Percentiles rank a stretch among this genome's conserved stretches.
Conservation (phyloP, 2,797 vertebrate species). For the Notamacropus eugenii region DNA sequence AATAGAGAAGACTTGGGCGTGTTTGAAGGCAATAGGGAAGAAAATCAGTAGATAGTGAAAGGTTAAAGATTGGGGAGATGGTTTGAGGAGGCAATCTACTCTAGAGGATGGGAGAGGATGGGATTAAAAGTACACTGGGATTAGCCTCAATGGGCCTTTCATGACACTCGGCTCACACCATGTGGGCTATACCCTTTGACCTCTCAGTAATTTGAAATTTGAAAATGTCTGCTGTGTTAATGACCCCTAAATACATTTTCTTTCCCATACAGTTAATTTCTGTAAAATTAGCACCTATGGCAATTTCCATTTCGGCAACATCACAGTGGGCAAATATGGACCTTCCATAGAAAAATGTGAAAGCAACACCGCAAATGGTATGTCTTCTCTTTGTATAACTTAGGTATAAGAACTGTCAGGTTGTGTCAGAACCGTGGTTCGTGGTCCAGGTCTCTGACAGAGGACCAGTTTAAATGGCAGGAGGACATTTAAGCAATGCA, state of each 20-base stretch:
- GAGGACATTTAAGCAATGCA: background rate
- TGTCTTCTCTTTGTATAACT: constrained; percentile 40
- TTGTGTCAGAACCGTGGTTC: background rate
- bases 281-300: constrained; percentile 63
- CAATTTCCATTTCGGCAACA: constrained; percentile 68
- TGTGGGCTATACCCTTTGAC: constrained; percentile 21
- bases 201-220: constrained; percentile 56
- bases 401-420: background rate
- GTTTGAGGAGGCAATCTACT: background rate
- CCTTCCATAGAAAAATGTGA: constrained; percentile 71
- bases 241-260: constrained; percentile 26
- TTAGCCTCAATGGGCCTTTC: background rate
- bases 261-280: constrained; percentile 79
- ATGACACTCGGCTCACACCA: constrained; percentile 24
- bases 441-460: background rate
- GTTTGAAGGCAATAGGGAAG: too few species aligned
- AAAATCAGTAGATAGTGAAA: background rate
- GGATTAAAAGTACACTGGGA: background rate
- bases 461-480: background rate
- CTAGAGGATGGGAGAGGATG: background rate
- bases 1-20: too few species aligned
- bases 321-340: constrained; percentile 74
- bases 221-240: background rate
- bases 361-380: constrained; percentile 68
- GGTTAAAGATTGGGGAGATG: background rate